phyloP scores from a whole-genome alignment of 2,888 invertebrate species.

The Acrocera orbiculus region DNA sequence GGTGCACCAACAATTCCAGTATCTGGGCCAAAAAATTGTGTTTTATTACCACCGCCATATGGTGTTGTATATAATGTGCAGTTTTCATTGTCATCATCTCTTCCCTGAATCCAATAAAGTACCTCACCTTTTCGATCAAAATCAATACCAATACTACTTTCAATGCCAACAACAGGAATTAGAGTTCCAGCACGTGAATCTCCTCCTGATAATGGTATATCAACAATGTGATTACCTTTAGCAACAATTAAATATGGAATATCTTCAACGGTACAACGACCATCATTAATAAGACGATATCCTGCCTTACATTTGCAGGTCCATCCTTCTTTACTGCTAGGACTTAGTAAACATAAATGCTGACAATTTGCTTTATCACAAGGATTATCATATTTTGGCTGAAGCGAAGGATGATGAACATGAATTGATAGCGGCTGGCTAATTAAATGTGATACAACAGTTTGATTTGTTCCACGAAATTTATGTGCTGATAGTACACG shows the following conservation, averaged over 20 bases:
- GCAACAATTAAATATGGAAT: conserved; percentile 78
- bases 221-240: conserved; percentile 76
- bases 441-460: conserved; percentile 84
- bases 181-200: conserved; percentile 61
- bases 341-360: conserved; percentile 83
- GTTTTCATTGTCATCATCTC: conserved; percentile 60
- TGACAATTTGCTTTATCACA: conserved; percentile 61
- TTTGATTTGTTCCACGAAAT: conserved; percentile 78
- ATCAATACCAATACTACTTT: conserved; percentile 75
- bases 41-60: conserved; percentile 68
- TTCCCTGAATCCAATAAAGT: conserved; percentile 75
- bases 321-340: conserved; percentile 47
- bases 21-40: conserved; percentile 62
- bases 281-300: conserved; percentile 46
- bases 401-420: conserved; percentile 86
- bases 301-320: conserved; percentile 88
- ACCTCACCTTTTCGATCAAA: conserved; percentile 73
- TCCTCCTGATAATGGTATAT: conserved; percentile 57
- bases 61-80: conserved; percentile 74
- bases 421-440: conserved; percentile 90
- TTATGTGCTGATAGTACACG: conserved; percentile 81
- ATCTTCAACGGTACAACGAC: conserved; percentile 68
- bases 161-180: conserved; percentile 74
- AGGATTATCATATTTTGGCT: conserved; percentile 62
- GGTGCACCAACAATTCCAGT: conserved; percentile 83